Evolutionary conservation across 1,140 invertebrate genomes (phyloP).

Genomic region (Ceratitis capitata): DNA sequence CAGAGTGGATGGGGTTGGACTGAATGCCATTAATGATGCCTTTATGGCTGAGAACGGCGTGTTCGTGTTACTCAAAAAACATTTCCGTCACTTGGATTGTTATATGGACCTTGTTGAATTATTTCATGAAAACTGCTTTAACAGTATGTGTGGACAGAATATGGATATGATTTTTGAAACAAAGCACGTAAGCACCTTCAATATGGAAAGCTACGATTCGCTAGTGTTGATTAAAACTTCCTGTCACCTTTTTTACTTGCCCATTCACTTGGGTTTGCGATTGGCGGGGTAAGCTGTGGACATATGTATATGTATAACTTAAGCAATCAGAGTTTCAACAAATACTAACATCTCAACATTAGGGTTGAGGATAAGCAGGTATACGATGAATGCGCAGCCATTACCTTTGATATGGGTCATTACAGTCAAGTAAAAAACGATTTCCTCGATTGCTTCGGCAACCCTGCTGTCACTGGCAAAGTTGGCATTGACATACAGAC

Average conservation of each 20-base stretch:
- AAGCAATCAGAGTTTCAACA: not conserved
- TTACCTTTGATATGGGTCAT: constrained; percentile 93
- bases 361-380: constrained; percentile 82
- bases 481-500: constrained; percentile 91
- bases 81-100: constrained; percentile 81
- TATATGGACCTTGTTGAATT: constrained; percentile 85
- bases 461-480: constrained; percentile 87
- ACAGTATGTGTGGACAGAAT: constrained; percentile 85
- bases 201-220: constrained; percentile 86
- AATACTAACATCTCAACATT: constrained; percentile 18
- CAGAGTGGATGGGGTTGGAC: constrained; percentile 79
- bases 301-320: not conserved
- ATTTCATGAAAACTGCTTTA: constrained; percentile 83
- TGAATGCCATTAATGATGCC: constrained; percentile 88
- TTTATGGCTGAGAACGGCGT: constrained; percentile 81
- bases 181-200: constrained; percentile 79
- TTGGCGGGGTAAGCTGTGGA: constrained; percentile 75
- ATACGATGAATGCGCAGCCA: constrained; percentile 85
- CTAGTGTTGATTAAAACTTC: constrained; percentile 97
- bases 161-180: constrained; percentile 75
- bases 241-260: constrained; percentile 94
- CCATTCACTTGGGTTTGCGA: constrained; percentile 87
- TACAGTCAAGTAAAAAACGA: constrained; percentile 98
- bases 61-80: constrained; percentile 80
- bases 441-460: constrained; percentile 92